Conservation (phyloP, 2,113 vertebrate species). For the Nipponia nippon region DNA sequence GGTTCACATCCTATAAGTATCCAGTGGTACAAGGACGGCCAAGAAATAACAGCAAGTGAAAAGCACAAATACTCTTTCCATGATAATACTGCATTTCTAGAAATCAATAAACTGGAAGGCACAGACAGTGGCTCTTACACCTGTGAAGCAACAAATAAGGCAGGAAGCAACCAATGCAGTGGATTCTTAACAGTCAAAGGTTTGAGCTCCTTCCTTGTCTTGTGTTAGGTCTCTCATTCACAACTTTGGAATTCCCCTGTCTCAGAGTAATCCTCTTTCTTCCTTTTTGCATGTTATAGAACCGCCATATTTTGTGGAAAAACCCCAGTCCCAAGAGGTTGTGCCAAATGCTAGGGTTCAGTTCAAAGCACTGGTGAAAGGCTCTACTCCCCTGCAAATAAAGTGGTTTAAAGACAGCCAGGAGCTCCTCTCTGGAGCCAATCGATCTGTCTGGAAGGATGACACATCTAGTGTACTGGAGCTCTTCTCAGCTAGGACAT, state of each 20-base stretch:
- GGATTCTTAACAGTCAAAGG: constrained; percentile 93
- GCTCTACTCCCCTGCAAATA: constrained; percentile 87
- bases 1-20: constrained; percentile 93
- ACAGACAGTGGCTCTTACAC: constrained; percentile 89
- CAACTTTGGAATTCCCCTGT: not conserved
- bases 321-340: constrained; percentile 88
- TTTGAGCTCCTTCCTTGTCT: constrained; percentile 65
- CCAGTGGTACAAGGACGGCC: constrained; percentile 92
- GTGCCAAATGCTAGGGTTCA: constrained; percentile 88
- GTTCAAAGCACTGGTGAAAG: constrained; percentile 85
- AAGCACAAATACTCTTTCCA: constrained; percentile 95
- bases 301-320: constrained; percentile 90
- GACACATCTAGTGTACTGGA: constrained; percentile 87
- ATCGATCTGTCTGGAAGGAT: constrained; percentile 87
- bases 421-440: constrained; percentile 83
- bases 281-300: constrained; percentile 74
- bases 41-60: constrained; percentile 83
- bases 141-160: constrained; percentile 91
- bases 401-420: constrained; percentile 97
- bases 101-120: constrained; percentile 88
- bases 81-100: constrained; percentile 93
- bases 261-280: constrained; percentile 15
- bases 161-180: constrained; percentile 90
- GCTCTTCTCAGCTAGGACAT: constrained; percentile 86
- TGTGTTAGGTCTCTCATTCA: not conserved